phyloP scores from a whole-genome alignment of 2,797 vertebrate genomes.

The Petrocephalus sullivani region DNA sequence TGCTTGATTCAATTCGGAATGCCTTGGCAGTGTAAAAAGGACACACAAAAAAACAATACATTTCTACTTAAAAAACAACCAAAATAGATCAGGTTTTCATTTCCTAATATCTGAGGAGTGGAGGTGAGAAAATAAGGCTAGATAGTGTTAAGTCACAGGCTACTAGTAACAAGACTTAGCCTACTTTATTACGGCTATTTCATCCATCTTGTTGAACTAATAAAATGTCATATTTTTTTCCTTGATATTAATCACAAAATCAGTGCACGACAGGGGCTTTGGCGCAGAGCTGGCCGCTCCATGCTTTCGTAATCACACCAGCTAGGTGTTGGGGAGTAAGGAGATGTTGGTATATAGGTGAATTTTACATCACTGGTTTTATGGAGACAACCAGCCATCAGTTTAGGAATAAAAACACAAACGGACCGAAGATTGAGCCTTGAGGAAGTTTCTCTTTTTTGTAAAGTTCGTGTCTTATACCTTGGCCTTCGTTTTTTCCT shows the following conservation, averaged over 20 bases:
- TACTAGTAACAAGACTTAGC: slow-evolving; percentile 71
- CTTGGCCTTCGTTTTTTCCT: not conserved
- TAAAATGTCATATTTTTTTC: slow-evolving; percentile 79
- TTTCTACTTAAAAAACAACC: slow-evolving; percentile 17
- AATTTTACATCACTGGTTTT: too few relatives aligned
- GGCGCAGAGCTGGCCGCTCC: slow-evolving; percentile 26
- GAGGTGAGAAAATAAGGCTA: slow-evolving; percentile 15
- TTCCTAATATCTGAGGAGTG: slow-evolving; percentile 23
- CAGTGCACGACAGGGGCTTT: slow-evolving; percentile 48
- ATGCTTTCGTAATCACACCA: not conserved
- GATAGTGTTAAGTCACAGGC: slow-evolving; percentile 38
- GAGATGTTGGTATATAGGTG: not conserved
- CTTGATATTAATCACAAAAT: slow-evolving; percentile 78
- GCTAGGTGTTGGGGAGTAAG: not conserved
- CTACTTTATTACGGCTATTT: slow-evolving; percentile 79
- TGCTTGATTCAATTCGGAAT: not conserved
- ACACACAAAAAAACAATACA: not conserved
- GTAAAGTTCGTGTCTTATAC: not conserved
- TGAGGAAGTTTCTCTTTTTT: not conserved
- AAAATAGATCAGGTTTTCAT: slow-evolving; percentile 30
- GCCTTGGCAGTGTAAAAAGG: not conserved
- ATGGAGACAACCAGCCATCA: not conserved
- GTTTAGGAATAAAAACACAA: not conserved
- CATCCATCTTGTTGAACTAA: slow-evolving; percentile 89
- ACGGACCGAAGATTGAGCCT: not conserved